Base-by-base conservation (phyloP, 1,140 invertebrate species). In the Archivesica marissinica region DNA sequence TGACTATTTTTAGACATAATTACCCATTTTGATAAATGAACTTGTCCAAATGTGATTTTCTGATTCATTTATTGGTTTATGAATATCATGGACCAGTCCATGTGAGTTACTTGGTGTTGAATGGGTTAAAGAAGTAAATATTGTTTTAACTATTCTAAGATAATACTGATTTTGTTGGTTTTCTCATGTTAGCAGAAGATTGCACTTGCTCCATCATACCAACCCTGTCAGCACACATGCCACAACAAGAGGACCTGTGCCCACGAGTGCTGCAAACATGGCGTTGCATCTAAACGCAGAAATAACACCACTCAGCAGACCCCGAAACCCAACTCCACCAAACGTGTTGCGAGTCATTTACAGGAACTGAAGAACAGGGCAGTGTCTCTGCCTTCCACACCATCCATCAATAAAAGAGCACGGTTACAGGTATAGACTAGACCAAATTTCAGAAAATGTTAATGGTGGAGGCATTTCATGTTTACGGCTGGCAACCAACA, bases 201-300 rank as follows among this genome's bases (percentile, higher is more conserved):
- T 13, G 23, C 28, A 35, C 2, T 64, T 2, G 23, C 28, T 35
- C 30, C 59, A 64, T 17, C 28, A n/a, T 6, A 28, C 59, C 47
- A 50, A 54, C 64, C 59, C 30, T 93, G 92, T 85, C 78, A 86
- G 66, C 92, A 93, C 54, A 38, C 77, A 13, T 93, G 92, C 80
- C 44, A 75, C 25, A 89, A 92, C 80, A 93, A 93, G 54, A 25
- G 33, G 23, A 38, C 68, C 13, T 93, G 92, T 88, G 88, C 76
- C 25, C 92, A 93, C 72, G 82, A 89, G 9, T 93, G 92, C 75
- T 93, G 92, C 81, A 91, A 90, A 66, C 77, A 70, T 81, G 88
- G 86, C 7, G 41, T 87, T 2, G 28, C 76, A 20, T 41, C 54
- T 38, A 85, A 83, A 35, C 13, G 59, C 33, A 75, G 23, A 44